Base-by-base conservation (phyloP, 2,888 invertebrate species). In the Pyrrhosoma nymphula region DNA sequence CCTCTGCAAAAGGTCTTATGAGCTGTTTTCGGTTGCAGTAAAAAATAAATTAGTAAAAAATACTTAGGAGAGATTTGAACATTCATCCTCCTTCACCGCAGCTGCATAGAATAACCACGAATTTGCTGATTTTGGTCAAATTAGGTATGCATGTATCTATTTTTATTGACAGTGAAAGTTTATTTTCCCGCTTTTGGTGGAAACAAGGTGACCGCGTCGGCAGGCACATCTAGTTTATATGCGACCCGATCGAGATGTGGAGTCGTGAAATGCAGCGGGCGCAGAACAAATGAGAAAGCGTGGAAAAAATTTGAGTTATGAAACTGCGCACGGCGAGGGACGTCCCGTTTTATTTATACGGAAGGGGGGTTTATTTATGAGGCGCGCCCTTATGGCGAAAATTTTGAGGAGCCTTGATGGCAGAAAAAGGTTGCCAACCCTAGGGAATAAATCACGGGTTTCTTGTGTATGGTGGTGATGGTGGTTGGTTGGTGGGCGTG, bases 351-450 rank as follows among this genome's bases (percentile, higher is more conserved):
- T 82, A 82, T 82, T 82, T 82, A 35, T 30, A 82, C 30, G 75
- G n/a, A 35, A n/a, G 75, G 30, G 10, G 30, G 4, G 10, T 82
- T 69, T 82, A 82, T 82, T 82, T 82, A 82, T 82, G 82, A 82
- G 35, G 82, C 16, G 82, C 82, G 82, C 35, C 35, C 60, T 20
- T 16, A 82, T 35, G 18, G 82, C 35, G 35, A 82, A 82, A 82
- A 82, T 82, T 82, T 82, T 35, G 82, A 82, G 35, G 82, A 35
- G 30, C 35, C 35, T n/a, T 82, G 82, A 82, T 82, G 82, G 30
- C 23, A 82, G 82, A 82, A 35, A 69, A 82, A 82, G 82, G 82
- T 82, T 82, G 82, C 82, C 82, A 82, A 35, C 82, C 30, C 60
- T 14, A 18, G 35, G 82, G 26, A 82, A 82, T 82, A 82, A 82